Evolutionary conservation across 1,140 invertebrate genomes (phyloP), one percentile per base, ranked within the genome.

Genomic region (Coelopa frigida): DNA sequence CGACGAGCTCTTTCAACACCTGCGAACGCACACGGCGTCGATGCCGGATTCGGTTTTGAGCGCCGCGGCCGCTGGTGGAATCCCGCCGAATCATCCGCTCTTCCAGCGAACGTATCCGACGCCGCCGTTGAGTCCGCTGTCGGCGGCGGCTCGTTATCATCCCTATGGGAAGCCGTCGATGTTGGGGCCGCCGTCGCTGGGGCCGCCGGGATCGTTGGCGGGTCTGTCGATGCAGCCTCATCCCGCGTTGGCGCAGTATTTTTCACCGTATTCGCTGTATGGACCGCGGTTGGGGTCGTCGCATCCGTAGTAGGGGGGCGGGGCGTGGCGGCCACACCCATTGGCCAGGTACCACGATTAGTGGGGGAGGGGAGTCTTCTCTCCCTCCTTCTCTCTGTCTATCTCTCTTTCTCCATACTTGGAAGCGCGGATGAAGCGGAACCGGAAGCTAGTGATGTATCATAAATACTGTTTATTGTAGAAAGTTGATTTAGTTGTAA

Each of bases 1-100:
- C 1, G 92, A 95, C 53, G 92, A 96, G 66, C 74, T 96, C 3
- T 74, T 95, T 33, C 84, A 89, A 57, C 92, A 96, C 72, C 73
- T 95, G 38, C 76, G 89, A 50, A 90, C 85, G 18, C 91, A 96
- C 66, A 94, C 91, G 0, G 73, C 80, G 23, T 75, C 75, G 17
- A 66, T 76, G 43, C 67, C 74, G 38, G 58, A 78, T 18, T 75
- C 77, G 3, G 68, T 79, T 26, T 52, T 78, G 5, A 72, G 73
- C 53, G 73, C 75, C 1, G 70, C 74, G 0, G 73, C 73, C 52
- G 37, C 68, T 52, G 60, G 59, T 15, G 61, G 61, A 8, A 67
- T 68, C 49, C 75, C 76, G 18, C 79, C 81, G 2, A 76, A 78
- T 18, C 82, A 84, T 64, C 82, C 83, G 2, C 66, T 85, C 4